Evolutionary conservation across 23 tunicate species (phyloP).

Genomic region (Botrylloides violaceus): DNA sequence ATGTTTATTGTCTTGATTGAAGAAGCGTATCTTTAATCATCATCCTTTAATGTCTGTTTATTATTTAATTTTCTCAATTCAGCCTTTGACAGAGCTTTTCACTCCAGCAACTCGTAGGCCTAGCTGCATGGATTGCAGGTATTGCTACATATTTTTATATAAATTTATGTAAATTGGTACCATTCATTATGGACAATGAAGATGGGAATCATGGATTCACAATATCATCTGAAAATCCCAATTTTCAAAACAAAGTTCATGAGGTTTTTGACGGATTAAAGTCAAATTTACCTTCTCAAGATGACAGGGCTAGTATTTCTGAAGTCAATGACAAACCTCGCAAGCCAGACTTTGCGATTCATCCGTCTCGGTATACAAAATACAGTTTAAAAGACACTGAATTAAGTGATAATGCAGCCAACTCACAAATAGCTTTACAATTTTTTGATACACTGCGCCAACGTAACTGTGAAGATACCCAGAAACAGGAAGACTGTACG

Average conservation of each 20-base stretch:
- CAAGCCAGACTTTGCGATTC: slow-evolving; percentile 8
- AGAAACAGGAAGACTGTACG: neutral
- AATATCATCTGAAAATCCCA: slow-evolving; percentile 21
- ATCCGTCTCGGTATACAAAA: slow-evolving; percentile 25
- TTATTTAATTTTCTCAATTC: too few relatives aligned
- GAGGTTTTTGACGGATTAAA: slow-evolving; percentile 13
- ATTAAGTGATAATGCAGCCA: slow-evolving; percentile 27
- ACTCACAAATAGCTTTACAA: slow-evolving; percentile 45
- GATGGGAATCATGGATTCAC: slow-evolving; percentile 10
- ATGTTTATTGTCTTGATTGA: too few relatives aligned
- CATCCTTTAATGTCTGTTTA: too few relatives aligned
- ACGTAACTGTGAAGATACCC: neutral
- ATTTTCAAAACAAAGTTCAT: slow-evolving; percentile 3
- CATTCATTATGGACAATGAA: neutral
- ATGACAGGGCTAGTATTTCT: neutral
- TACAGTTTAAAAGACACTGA: slow-evolving; percentile 29
- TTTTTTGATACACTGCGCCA: slow-evolving; percentile 37
- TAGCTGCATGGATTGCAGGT: too few relatives aligned
- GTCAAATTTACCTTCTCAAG: slow-evolving; percentile 13
- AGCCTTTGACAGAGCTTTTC: too few relatives aligned
- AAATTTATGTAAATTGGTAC: neutral
- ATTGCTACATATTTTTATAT: neutral
- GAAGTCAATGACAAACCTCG: neutral
- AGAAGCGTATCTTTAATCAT: too few relatives aligned
- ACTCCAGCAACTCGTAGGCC: too few relatives aligned